A percentile compares a stretch with the other conserved stretches of the same genome.
Conservation (phyloP, 2,888 invertebrate species). For the Drosophila anomalata region DNA sequence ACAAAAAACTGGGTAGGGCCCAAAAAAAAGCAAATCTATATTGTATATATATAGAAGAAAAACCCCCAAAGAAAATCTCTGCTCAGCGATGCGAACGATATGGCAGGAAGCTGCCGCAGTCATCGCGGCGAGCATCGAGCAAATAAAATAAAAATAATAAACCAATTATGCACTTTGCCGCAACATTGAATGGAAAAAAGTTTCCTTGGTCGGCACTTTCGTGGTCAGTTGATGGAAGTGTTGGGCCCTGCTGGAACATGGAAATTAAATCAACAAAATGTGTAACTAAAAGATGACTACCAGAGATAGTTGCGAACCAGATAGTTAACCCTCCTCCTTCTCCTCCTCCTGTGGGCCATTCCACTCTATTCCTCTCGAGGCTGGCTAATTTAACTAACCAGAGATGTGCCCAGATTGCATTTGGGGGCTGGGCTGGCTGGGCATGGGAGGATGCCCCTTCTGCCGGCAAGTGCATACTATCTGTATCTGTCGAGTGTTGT, state of each 20-base stretch:
- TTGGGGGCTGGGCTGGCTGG: constrained; percentile 33
- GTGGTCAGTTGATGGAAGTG: constrained; percentile 65
- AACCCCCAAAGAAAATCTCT: constrained; percentile 44
- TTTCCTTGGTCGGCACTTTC: constrained; percentile 17
- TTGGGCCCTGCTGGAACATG: constrained; percentile 58
- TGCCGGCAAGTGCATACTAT: constrained; percentile 47
- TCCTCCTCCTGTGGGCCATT: neutral
- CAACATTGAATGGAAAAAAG: constrained; percentile 67
- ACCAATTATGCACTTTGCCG: constrained; percentile 82
- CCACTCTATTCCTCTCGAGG: constrained; percentile 30
- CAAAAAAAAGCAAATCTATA: neutral
- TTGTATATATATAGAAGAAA: constrained; percentile 24
- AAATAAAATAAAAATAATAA: constrained; percentile 74
- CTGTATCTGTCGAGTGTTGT: constrained; percentile 51
- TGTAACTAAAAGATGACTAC: constrained; percentile 71
- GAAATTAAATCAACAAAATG: constrained; percentile 76
- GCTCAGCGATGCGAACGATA: constrained; percentile 77
- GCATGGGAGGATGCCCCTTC: constrained; percentile 40
- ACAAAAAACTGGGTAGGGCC: constrained; percentile 66
- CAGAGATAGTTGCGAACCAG: constrained; percentile 60
- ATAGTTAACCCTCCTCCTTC: constrained; percentile 43
- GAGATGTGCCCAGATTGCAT: constrained; percentile 27
- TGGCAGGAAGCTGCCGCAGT: constrained; percentile 72
- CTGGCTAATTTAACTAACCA: constrained; percentile 75
- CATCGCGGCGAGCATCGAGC: constrained; percentile 51